phyloP scores from a whole-genome alignment of 2,888 invertebrate species.

The Protodeltote pygarga region DNA sequence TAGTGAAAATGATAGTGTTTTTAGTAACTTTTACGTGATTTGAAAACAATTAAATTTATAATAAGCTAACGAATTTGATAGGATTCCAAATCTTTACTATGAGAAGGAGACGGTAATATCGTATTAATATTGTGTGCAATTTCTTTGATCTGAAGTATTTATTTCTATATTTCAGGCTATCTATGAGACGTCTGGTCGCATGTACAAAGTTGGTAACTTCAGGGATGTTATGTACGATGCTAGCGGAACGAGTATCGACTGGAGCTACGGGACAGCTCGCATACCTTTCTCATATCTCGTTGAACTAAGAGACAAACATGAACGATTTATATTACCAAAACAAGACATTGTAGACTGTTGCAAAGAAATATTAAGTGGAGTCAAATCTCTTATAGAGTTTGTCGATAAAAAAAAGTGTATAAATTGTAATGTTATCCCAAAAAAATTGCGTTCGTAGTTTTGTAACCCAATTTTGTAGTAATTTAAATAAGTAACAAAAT shows the following conservation, averaged over 20 bases:
- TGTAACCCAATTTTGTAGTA: background rate
- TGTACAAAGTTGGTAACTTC: slow-evolving; percentile 82
- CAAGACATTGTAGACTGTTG: slow-evolving; percentile 74
- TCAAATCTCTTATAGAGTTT: slow-evolving; percentile 68
- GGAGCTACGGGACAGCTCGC: slow-evolving; percentile 78
- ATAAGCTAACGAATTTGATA: too few species aligned
- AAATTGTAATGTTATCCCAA: slow-evolving; percentile 59
- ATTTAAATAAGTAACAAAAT: slow-evolving; percentile 1
- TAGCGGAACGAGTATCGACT: slow-evolving; percentile 79
- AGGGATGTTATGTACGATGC: slow-evolving; percentile 81
- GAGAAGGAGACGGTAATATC: background rate
- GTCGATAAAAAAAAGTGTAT: slow-evolving; percentile 69
- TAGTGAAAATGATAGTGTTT: too few species aligned
- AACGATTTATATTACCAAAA: slow-evolving; percentile 71
- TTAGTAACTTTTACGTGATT: too few species aligned
- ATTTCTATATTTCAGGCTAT: slow-evolving; percentile 67
- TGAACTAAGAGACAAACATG: slow-evolving; percentile 73
- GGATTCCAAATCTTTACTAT: too few species aligned
- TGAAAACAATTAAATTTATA: too few species aligned
- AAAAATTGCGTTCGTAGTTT: slow-evolving; percentile 42
- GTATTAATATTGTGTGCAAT: background rate
- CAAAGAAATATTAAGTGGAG: slow-evolving; percentile 67
- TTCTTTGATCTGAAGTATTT: background rate
- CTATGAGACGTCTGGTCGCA: slow-evolving; percentile 71
- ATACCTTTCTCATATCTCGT: slow-evolving; percentile 80